Percentiles rank a stretch among this genome's conserved stretches.
Conservation (phyloP, 1,140 invertebrate species). For the Leptonema lineaticorne region DNA sequence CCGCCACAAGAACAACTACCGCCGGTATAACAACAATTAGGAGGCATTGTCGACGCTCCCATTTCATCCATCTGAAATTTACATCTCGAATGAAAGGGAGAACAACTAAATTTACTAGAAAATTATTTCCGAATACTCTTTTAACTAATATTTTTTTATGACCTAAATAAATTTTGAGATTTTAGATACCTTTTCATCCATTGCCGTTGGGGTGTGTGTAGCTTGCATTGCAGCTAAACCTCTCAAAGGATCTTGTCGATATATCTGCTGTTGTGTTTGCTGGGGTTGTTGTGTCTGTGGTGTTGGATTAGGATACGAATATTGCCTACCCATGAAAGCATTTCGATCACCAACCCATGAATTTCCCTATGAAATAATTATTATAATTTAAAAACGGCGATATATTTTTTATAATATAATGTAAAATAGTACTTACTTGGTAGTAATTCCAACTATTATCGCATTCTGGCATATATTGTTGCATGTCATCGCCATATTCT, state of each 20-base stretch:
- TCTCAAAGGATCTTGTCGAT: constrained; percentile 32
- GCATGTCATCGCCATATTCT: constrained; percentile 24
- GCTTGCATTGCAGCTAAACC: constrained; percentile 38
- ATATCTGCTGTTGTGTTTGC: constrained; percentile 15
- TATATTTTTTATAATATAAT: background rate
- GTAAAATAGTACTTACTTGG: background rate
- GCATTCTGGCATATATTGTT: constrained; percentile 17
- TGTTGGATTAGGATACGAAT: background rate
- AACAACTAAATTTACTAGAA: too few relatives aligned
- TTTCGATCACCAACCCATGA: constrained; percentile 7
- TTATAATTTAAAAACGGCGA: background rate
- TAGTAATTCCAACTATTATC: constrained; percentile 22
- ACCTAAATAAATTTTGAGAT: too few relatives aligned
- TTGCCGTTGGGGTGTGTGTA: background rate
- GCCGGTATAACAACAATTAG: constrained; percentile 10
- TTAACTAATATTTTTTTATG: too few relatives aligned
- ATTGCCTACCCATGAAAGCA: constrained; percentile 1
- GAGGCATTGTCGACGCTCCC: background rate
- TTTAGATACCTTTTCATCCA: constrained; percentile 32
- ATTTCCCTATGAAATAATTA: constrained; percentile 3
- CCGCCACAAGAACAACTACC: constrained; percentile 5
- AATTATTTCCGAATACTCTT: too few relatives aligned
- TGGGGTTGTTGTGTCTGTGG: constrained; percentile 16
- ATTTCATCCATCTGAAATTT: background rate
- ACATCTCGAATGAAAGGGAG: background rate